Evolutionary conservation across 2,113 vertebrate genomes (phyloP), one percentile per base, ranked within the genome.

Genomic region (Oceanodroma tethys): DNA sequence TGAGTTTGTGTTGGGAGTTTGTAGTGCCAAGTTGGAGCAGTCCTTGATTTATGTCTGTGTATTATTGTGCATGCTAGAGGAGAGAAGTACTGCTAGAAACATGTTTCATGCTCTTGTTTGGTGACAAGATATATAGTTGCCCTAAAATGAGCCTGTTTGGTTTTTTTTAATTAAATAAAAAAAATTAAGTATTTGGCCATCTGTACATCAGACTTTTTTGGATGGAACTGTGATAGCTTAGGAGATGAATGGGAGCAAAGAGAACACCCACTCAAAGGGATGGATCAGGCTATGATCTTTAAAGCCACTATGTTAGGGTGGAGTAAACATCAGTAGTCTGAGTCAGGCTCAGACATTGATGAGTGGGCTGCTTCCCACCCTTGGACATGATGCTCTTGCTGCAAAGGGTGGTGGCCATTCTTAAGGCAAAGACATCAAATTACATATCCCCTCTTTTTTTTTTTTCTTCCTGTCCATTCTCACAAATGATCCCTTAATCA

Each of bases 41-140:
- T 52, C 43, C 13, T 53, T 60, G 19, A 32, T 80, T 59, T 88
- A 12, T 17, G 10, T 75, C 16, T 2, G 0, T 56, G 8, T 58
- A 13, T n/a, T n/a, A 27, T 5, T 48, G 8, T 16, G 6, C 29
- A 19, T 63, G 47, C 32, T 13, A 50, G 65, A 78, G 32, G 19
- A 56, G n/a, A 58, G 71, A 16, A 63, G 19, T 7, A 6, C 25
- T 63, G 25, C 13, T 63, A 25, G 11, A 29, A 81, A 25, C 5
- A 12, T 0, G 1, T 48, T 75, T 11, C 0, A 0, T 38, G 30
- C 4, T 38, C 14, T 4, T 26, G 11, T 48, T 62, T 43, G 21
- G 9, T 78, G 81, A 26, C 7, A 43, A 62, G 26, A 16, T 56
- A 16, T 0, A 7, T 34, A 16, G 3, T 42, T 38, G 3, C 15